phyloP scores from a whole-genome alignment of 2,797 vertebrate species.

The Acomys russatus region DNA sequence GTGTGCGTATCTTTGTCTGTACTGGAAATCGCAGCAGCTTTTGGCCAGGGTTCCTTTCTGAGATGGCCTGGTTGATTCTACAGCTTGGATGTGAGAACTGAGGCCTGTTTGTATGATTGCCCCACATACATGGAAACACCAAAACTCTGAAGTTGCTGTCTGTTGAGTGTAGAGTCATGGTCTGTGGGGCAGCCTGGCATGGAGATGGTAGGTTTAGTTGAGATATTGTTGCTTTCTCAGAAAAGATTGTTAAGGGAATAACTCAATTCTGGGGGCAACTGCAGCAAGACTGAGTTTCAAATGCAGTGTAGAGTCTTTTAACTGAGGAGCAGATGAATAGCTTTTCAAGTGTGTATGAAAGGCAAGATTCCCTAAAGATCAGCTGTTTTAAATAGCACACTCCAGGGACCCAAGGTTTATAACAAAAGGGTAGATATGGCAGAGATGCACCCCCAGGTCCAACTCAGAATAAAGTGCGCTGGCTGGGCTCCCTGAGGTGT shows the following conservation, averaged over 20 bases:
- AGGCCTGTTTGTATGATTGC: background rate
- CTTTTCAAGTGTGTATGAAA: slow-evolving; percentile 83
- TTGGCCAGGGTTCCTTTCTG: background rate
- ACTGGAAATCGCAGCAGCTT: background rate
- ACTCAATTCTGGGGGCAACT: slow-evolving; percentile 40
- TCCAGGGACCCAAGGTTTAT: slow-evolving; percentile 74
- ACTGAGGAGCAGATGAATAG: slow-evolving; percentile 78
- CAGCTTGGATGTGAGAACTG: background rate
- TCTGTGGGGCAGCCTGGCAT: background rate
- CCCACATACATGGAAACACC: background rate
- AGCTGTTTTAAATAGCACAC: slow-evolving; percentile 73
- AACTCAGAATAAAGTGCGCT: slow-evolving; percentile 60
- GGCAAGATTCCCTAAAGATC: slow-evolving; percentile 80
- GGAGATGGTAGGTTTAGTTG: background rate
- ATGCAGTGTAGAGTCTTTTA: slow-evolving; percentile 75
- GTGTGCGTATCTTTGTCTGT: background rate
- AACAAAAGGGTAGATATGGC: slow-evolving; percentile 81
- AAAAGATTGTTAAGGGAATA: slow-evolving; percentile 18
- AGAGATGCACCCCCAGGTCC: slow-evolving; percentile 69
- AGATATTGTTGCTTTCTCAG: background rate
- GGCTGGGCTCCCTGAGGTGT: slow-evolving; percentile 64
- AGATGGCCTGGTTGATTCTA: slow-evolving; percentile 31
- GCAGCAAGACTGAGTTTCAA: slow-evolving; percentile 45
- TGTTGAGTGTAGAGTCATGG: too few relatives aligned
- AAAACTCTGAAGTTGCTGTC: background rate